These are phyloP conservation scores for Phoxinus phoxinus DNA, from an alignment of 2,113 vertebrate species.

Conservation along the genomic window DNA sequence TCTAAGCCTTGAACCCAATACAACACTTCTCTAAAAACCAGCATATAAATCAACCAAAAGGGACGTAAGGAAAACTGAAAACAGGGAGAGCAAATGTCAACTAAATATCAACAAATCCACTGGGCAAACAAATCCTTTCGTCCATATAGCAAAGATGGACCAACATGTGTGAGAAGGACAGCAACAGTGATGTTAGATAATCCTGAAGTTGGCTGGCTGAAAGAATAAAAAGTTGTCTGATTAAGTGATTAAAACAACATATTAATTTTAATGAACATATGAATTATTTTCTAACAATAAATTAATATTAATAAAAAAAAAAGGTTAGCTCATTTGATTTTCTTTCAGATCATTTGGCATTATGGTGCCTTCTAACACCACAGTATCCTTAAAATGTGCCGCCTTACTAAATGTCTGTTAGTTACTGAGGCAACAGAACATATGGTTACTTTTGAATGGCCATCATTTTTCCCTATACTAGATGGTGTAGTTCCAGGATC, in stretches of 20 bases:
- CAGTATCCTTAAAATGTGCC: not conserved
- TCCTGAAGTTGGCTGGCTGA: not conserved
- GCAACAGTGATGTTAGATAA: not conserved
- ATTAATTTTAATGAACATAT: not conserved
- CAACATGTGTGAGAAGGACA: not conserved
- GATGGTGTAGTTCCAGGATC: not conserved
- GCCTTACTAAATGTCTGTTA: not conserved
- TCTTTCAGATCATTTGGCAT: slow-evolving; percentile 7
- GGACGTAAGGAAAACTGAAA: not conserved
- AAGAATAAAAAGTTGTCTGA: not conserved
- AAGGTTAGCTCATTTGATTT: not conserved
- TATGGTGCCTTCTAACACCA: not conserved
- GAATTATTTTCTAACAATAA: not conserved
- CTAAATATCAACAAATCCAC: slow-evolving; percentile 21
- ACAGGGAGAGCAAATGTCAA: slow-evolving; percentile 8
- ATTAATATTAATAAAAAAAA: not conserved
- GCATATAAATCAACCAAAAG: not conserved
- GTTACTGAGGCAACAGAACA: not conserved
- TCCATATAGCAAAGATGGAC: not conserved
- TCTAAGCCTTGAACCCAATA: slow-evolving; percentile 1
- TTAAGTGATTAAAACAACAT: not conserved
- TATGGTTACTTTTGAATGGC: not conserved
- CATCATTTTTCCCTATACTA: not conserved
- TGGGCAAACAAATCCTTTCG: not conserved
- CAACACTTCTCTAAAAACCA: not conserved